Evolutionary conservation across 2,888 invertebrate genomes (phyloP), one percentile per base, ranked within the genome.

Genomic region (Drosophila flavopinicola): DNA sequence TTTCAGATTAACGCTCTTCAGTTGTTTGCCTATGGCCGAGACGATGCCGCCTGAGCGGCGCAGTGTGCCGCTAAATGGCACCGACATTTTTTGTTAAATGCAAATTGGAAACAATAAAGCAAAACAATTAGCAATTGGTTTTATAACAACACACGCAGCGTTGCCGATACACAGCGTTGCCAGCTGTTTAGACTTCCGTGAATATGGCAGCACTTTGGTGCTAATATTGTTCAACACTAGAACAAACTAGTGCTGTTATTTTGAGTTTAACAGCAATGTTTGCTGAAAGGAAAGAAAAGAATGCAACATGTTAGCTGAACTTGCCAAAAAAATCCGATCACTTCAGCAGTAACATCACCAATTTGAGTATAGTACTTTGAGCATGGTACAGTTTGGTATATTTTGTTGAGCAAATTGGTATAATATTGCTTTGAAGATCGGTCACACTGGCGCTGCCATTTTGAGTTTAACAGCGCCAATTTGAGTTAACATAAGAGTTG

Each of bases 1-100:
- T 90, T 95, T 95, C 60, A 97, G 92, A 92, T 95, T 96, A 7
- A 97, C 90, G 68, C 90, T 85, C 88, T 92, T 94, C 51, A 96
- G 79, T 90, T 97, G 95, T 91, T 95, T 95, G 47, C 91, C 91
- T 77, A 96, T 95, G 37, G 96, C 95, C 84, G 95, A 93, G 47
- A 94, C 92, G 53, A 96, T 82, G 64, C 96, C 96, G 17, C 92
- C 93, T 0, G 95, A 95, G 78, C 94, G 93, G 71, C 91, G 91
- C 68, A 94, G 88, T 35, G 93, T 92, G 54, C 96, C 96, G 91
- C 94, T 95, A 80, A 92, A 94, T 58, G 94, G 93, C 89, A 96
- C 93, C 75, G 96, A 95, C 96, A 96, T 85, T 53, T 87, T 20
- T 4, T n/a, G n/a, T n/a, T 27, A 15, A 45, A 39, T 63, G 13